Evolutionary conservation across 2,113 vertebrate genomes (phyloP).

Genomic region (Corydoras sp.): DNA sequence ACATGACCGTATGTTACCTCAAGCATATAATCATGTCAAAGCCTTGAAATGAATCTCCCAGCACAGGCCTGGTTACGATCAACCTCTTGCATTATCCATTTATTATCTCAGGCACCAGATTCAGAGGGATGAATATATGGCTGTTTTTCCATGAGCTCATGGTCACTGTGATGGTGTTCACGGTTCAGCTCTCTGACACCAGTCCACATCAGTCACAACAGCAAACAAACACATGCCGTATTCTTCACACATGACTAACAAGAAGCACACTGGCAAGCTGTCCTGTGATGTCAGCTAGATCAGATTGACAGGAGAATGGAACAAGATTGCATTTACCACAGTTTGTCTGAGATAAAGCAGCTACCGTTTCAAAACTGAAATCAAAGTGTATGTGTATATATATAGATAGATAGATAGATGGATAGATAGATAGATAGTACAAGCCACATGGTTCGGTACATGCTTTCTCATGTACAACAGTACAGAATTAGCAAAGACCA

Average conservation of each 20-base stretch:
- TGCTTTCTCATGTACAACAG: too few species aligned
- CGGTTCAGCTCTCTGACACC: not conserved
- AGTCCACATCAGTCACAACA: not conserved
- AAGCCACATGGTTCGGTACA: too few species aligned
- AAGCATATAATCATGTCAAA: conserved; percentile 31
- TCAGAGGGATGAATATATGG: conserved; percentile 24
- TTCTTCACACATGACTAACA: not conserved
- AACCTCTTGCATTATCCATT: conserved; percentile 19
- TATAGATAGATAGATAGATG: too few species aligned
- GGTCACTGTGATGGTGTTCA: conserved; percentile 28
- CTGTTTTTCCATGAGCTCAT: conserved; percentile 45
- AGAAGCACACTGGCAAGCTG: conserved; percentile 1
- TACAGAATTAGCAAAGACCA: too few species aligned
- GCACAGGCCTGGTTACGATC: conserved; percentile 26
- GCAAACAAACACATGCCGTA: not conserved
- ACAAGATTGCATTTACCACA: conserved; percentile 17
- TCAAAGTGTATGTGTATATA: too few species aligned
- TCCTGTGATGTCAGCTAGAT: conserved; percentile 9
- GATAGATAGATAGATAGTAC: too few species aligned
- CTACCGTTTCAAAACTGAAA: too few species aligned
- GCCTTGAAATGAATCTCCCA: conserved; percentile 21
- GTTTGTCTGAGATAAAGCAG: not conserved
- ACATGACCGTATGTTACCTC: conserved; percentile 19
- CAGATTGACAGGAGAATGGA: conserved; percentile 20
- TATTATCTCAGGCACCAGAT: conserved; percentile 28